Conservation (phyloP, 2,888 invertebrate species). For the Urechis unicinctus region DNA sequence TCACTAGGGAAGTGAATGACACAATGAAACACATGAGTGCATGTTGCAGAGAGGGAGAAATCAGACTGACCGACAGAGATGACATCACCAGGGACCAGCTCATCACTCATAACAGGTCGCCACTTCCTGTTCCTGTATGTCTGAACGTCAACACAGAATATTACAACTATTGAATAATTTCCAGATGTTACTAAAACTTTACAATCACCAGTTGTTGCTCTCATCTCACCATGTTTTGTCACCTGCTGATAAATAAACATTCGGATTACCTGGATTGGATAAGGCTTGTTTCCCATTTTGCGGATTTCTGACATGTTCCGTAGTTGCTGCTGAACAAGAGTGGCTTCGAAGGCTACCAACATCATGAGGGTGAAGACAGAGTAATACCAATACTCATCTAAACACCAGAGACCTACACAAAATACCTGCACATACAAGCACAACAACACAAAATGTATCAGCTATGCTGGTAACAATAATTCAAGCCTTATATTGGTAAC, state of each 20-base stretch:
- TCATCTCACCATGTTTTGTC: not conserved
- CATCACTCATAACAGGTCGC: conserved; percentile 77
- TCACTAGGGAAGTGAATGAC: no score
- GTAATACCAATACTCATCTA: conserved; percentile 98
- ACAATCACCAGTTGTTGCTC: no score
- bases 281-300: conserved; percentile 98
- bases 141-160: conserved; percentile 6
- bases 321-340: conserved; percentile 94
- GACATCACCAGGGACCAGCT: conserved; percentile 91
- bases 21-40: not conserved
- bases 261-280: conserved; percentile 64
- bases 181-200: no score
- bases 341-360: conserved; percentile 94
- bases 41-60: not conserved
- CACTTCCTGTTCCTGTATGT: conserved; percentile 80
- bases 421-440: conserved; percentile 68
- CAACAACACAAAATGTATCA: not conserved
- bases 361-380: conserved; percentile 92
- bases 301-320: conserved; percentile 97
- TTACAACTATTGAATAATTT: no score
- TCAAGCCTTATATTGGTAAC: not conserved
- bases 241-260: not conserved
- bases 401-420: conserved; percentile 96
- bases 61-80: conserved; percentile 68
- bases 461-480: not conserved